phyloP scores from a whole-genome alignment of 1,140 invertebrate genomes.

The Drosophila kepulauana region DNA sequence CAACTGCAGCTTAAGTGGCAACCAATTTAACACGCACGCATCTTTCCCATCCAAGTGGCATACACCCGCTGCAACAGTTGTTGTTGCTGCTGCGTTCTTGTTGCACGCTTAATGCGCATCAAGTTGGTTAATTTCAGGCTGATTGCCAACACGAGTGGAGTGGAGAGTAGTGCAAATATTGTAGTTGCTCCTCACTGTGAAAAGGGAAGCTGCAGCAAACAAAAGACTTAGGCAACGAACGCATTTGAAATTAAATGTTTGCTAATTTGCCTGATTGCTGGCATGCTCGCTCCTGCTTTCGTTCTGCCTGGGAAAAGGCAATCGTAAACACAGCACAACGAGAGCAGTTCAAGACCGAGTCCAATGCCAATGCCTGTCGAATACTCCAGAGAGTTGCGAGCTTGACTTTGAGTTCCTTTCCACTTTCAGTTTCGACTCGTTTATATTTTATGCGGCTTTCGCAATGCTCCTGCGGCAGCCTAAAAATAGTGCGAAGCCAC shows the following conservation, averaged over 20 bases:
- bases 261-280: conserved; percentile 75
- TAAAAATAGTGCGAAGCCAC: conserved; percentile 74
- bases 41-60: conserved; percentile 18
- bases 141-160: conserved; percentile 62
- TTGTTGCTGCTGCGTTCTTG: conserved; percentile 11
- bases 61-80: conserved; percentile 21
- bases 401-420: conserved; percentile 68
- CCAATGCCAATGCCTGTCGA: conserved; percentile 5
- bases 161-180: conserved; percentile 43
- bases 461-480: conserved; percentile 39
- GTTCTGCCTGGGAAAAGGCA: conserved; percentile 25
- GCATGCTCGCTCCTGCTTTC: conserved; percentile 36
- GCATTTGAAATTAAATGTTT: conserved; percentile 76
- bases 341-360: background rate
- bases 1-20: conserved; percentile 32
- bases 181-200: conserved; percentile 12
- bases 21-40: conserved; percentile 51
- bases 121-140: conserved; percentile 74
- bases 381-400: conserved; percentile 74
- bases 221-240: conserved; percentile 76
- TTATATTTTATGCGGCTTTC: conserved; percentile 36
- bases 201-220: conserved; percentile 30
- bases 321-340: background rate
- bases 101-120: conserved; percentile 46
- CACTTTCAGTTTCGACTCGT: conserved; percentile 42